A percentile compares a stretch with the other conserved stretches of the same genome.
phyloP scores from a whole-genome alignment of 2,113 vertebrate genomes.

The Salvelinus sp. region DNA sequence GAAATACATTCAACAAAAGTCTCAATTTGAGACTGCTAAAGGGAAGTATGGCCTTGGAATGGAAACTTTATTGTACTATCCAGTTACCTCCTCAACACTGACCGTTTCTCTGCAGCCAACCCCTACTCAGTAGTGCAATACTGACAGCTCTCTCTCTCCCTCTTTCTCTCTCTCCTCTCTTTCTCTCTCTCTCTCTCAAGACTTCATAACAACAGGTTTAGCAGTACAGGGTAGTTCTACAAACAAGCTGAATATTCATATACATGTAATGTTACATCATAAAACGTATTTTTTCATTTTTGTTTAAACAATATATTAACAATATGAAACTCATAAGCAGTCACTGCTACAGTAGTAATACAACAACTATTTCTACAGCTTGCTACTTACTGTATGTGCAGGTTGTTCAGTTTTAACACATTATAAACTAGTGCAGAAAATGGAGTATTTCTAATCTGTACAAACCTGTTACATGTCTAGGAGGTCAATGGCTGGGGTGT shows the following conservation, averaged over 20 bases:
- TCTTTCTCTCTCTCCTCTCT: conserved; percentile 22
- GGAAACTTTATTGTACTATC: conserved; percentile 76
- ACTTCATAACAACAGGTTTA: conserved; percentile 69
- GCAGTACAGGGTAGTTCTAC: conserved; percentile 40
- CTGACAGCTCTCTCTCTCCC: conserved; percentile 63
- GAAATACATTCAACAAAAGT: conserved; percentile 98
- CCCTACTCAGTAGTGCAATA: conserved; percentile 93
- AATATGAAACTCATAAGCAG: conserved; percentile 51
- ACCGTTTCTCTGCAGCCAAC: conserved; percentile 80
- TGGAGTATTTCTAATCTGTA: conserved; percentile 44
- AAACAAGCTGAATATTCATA: conserved; percentile 40
- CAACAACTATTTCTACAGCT: conserved; percentile 49
- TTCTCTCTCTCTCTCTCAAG: conserved; percentile 61
- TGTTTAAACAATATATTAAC: conserved; percentile 66
- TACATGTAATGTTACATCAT: conserved; percentile 41
- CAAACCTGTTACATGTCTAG: conserved; percentile 37
- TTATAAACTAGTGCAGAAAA: conserved; percentile 41
- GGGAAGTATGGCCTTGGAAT: conserved; percentile 80
- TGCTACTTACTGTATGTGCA: conserved; percentile 33
- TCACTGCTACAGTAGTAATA: conserved; percentile 28
- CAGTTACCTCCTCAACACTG: conserved; percentile 76
- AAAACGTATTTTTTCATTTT: conserved; percentile 38
- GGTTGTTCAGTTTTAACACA: conserved; percentile 38
- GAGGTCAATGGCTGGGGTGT: conserved; percentile 14
- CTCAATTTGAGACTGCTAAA: conserved; percentile 80